Percentiles rank a stretch among this genome's conserved stretches.
These are phyloP conservation scores for Clinocottus analis DNA, from an alignment of 2,113 vertebrate genomes.

Conservation along the genomic window DNA sequence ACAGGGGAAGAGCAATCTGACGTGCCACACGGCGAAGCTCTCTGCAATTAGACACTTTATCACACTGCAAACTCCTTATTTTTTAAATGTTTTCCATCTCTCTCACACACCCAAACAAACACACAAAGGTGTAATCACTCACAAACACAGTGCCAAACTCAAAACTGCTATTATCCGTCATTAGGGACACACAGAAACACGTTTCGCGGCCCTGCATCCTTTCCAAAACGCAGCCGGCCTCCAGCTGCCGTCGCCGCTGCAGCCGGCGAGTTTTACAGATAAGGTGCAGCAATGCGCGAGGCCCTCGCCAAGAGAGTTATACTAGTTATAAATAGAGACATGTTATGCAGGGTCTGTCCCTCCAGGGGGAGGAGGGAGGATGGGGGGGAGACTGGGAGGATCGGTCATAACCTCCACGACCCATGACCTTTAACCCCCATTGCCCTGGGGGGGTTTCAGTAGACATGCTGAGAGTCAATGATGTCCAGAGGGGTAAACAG, in stretches of 20 bases:
- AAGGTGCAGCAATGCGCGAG: constrained; percentile 30
- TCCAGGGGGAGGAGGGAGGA: constrained; percentile 36
- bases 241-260: neutral
- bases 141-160: constrained; percentile 69
- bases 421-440: constrained; percentile 52
- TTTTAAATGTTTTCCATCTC: constrained; percentile 57
- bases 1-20: constrained; percentile 76
- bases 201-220: constrained; percentile 39
- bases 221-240: constrained; percentile 34
- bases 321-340: constrained; percentile 61
- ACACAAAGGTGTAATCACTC: constrained; percentile 72
- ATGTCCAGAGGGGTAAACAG: constrained; percentile 66
- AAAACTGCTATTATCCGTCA: constrained; percentile 77
- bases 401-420: constrained; percentile 56
- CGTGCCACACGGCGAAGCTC: constrained; percentile 70
- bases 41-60: constrained; percentile 77
- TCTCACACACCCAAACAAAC: constrained; percentile 48
- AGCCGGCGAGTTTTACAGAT: constrained; percentile 21
- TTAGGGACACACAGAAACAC: constrained; percentile 58
- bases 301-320: constrained; percentile 37
- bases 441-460: constrained; percentile 38
- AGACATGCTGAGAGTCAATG: constrained; percentile 66
- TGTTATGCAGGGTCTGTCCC: constrained; percentile 47
- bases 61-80: constrained; percentile 66
- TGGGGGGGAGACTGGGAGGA: constrained; percentile 39